Evolutionary conservation across 1,140 invertebrate genomes (phyloP), one percentile per base, ranked within the genome.

Genomic region (Holcopasites calliopsidis): DNA sequence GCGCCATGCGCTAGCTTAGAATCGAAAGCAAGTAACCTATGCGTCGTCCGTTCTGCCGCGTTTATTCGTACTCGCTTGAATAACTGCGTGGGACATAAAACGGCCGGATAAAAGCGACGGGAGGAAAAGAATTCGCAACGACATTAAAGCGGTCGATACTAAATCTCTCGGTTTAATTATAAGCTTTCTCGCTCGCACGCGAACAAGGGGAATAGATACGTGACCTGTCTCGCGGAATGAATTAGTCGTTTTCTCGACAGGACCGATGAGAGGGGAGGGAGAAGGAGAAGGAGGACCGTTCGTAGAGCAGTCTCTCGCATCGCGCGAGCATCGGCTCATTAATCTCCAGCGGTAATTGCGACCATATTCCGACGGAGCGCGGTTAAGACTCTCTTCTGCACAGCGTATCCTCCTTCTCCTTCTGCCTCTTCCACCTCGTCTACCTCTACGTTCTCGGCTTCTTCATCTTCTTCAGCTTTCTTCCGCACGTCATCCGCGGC

Each of bases 271-370:
- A 83, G 74, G 52, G 47, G 65, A 66, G 60, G 70, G 64, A 61
- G 71, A 58, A 69, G 18, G 70, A 18, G 26, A 65, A 71, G 76
- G 65, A 74, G 77, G 76, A 79, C 54, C 69, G 64, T 83, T 83
- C 80, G 80, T 83, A 83, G 82, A 83, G 72, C 72, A 75, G 80
- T 80, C 82, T 84, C 82, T 80, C 82, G 82, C 82, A 84, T 83
- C 73, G 83, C 75, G 82, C 81, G 78, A 85, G 85, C 86, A 88
- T 88, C 87, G 86, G 82, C 85, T 89, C 87, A 89, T 89, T 89
- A 89, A 89, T 89, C 88, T 89, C 88, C 77, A 54, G 82, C 73
- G 72, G 87, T 89, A 89, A 89, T 89, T 88, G 87, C 86, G 84
- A 88, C 86, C 86, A 87, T 88, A 88, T 87, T 85, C 86, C 76